Evolutionary conservation across 2,888 invertebrate species (phyloP).

Genomic region (Octonoba sinensis): DNA sequence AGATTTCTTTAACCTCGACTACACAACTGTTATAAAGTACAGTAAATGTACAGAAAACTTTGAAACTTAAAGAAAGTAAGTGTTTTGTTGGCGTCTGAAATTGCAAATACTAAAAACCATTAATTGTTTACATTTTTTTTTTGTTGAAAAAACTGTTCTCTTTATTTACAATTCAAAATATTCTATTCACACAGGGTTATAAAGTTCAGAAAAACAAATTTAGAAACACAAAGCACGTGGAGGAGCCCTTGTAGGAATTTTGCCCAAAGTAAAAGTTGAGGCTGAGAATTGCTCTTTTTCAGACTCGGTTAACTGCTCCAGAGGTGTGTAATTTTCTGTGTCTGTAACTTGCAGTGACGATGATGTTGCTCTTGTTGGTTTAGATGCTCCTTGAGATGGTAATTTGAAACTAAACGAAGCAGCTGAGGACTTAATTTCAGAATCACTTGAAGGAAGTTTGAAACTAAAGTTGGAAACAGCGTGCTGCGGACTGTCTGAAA

Average conservation of each 20-base stretch:
- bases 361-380: background rate
- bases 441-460: slow-evolving; percentile 1
- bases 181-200: background rate
- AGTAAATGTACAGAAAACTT: too few species aligned
- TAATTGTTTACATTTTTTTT: too few species aligned
- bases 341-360: background rate
- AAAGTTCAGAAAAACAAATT: background rate
- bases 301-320: slow-evolving; percentile 21
- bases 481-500: too few species aligned
- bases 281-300: slow-evolving; percentile 53
- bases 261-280: slow-evolving; percentile 48
- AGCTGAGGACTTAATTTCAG: background rate
- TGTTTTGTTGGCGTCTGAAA: too few species aligned
- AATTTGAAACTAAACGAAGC: slow-evolving; percentile 51
- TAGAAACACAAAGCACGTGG: slow-evolving; percentile 29
- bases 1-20: too few species aligned
- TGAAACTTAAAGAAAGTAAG: too few species aligned
- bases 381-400: background rate
- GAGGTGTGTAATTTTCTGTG: slow-evolving; percentile 26
- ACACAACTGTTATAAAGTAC: too few species aligned
- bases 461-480: background rate
- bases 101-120: too few species aligned
- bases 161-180: background rate
- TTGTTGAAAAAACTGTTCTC: too few species aligned
- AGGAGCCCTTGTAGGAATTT: slow-evolving; percentile 46